Evolutionary conservation across 2,888 invertebrate genomes (phyloP), one percentile per base, ranked within the genome.

Genomic region (Drosophila borealis): DNA sequence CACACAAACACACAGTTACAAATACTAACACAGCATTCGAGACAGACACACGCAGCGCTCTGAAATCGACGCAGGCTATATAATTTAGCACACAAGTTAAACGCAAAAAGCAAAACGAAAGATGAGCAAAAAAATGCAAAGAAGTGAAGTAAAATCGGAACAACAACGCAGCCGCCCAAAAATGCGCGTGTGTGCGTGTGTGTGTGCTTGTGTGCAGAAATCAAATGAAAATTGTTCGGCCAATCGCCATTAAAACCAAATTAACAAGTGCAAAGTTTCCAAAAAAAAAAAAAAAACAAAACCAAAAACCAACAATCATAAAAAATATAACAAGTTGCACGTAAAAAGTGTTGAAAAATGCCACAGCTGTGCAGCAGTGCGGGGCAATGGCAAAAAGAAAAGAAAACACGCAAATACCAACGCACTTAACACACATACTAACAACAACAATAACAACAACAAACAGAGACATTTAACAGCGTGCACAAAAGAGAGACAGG

Each of bases 11-110:
- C 36, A 60, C 50, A 57, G 42, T 46, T 49, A 54, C 44, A 46
- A 56, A 49, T 51, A 66, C 61, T 57, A 37, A 48, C 37, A 61
- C 39, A 54, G 25, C 41, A 25, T 56, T 41, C 46, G 50, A 59
- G 62, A 57, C 74, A 70, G 55, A 51, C 60, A 74, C 41, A 74
- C 60, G 56, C 61, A 78, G 66, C 66, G 76, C 63, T 71, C 71
- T 42, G 53, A 81, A 73, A 76, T 69, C 77, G 79, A 80, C 83
- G 70, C 72, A 78, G 87, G 73, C 85, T 66, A 85, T 83, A 83
- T 83, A 83, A 88, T 83, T 83, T 88, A 85, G 88, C 88, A 83
- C 88, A 88, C 85, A 87, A 87, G 88, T 81, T 81, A 84, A 87
- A 67, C 81, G 75, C 63, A 74, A 74, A 73, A 78, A 80, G 68